Percentiles rank a stretch among this genome's conserved stretches.
phyloP scores from a whole-genome alignment of 2,797 vertebrate species.

The Argya squamiceps region DNA sequence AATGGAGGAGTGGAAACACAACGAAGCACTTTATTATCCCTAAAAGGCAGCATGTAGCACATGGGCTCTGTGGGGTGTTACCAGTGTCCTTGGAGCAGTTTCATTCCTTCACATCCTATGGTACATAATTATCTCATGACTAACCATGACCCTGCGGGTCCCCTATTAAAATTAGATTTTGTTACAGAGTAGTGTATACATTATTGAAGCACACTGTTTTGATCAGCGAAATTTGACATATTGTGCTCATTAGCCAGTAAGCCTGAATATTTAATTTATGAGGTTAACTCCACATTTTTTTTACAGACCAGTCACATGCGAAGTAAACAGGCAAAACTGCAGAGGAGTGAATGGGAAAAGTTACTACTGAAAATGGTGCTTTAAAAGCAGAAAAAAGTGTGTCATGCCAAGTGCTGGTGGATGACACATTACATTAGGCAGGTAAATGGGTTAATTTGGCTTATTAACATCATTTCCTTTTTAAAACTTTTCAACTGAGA shows the following conservation, averaged over 20 bases:
- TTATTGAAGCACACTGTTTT: constrained; percentile 74
- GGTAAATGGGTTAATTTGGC: constrained; percentile 48
- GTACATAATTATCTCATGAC: constrained; percentile 59
- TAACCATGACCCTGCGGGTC: constrained; percentile 45
- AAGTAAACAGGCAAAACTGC: constrained; percentile 26
- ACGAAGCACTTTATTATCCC: constrained; percentile 67
- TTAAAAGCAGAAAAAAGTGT: neutral
- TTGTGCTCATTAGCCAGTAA: constrained; percentile 73
- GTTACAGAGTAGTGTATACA: constrained; percentile 63
- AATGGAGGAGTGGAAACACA: constrained; percentile 53
- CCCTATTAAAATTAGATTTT: constrained; percentile 62
- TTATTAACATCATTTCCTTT: constrained; percentile 69
- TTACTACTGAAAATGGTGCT: neutral
- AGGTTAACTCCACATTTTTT: constrained; percentile 29
- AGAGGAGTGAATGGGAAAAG: neutral
- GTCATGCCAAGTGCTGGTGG: neutral
- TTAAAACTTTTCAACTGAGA: constrained; percentile 52
- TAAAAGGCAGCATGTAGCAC: constrained; percentile 64
- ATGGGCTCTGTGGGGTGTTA: constrained; percentile 35
- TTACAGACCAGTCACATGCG: constrained; percentile 45
- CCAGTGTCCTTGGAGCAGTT: constrained; percentile 28
- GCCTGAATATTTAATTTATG: constrained; percentile 68
- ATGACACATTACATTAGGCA: constrained; percentile 5
- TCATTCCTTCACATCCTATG: constrained; percentile 20
- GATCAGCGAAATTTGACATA: constrained; percentile 73